Conservation (phyloP, 2,888 invertebrate species). For the Drosophila histrio region DNA sequence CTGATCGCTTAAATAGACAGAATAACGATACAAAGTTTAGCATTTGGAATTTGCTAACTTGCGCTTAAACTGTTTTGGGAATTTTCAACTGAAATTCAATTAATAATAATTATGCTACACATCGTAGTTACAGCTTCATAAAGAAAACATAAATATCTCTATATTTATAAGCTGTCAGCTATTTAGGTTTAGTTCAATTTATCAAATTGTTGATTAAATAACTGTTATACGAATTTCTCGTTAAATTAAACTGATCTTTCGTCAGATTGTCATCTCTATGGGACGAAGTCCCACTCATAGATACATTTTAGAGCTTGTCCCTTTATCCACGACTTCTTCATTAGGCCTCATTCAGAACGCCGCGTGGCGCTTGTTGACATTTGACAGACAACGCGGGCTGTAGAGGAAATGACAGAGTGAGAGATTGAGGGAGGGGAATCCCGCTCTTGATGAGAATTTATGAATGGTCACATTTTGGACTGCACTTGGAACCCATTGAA, state of each 20-base stretch:
- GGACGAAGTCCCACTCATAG: slow-evolving; percentile 17
- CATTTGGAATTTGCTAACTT: background rate
- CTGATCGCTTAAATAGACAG: background rate
- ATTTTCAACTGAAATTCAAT: background rate
- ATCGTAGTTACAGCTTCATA: background rate
- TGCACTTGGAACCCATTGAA: slow-evolving; percentile 34
- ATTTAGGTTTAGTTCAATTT: slow-evolving; percentile 23
- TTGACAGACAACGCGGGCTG: slow-evolving; percentile 57
- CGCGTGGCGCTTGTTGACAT: slow-evolving; percentile 78
- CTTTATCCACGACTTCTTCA: slow-evolving; percentile 59
- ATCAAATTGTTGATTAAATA: slow-evolving; percentile 22
- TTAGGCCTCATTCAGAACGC: slow-evolving; percentile 67
- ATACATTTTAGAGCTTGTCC: slow-evolving; percentile 37
- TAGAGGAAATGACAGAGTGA: background rate
- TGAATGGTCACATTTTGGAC: slow-evolving; percentile 51
- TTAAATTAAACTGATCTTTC: slow-evolving; percentile 25
- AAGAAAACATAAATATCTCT: slow-evolving; percentile 10
- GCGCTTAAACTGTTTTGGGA: background rate
- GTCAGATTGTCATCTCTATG: slow-evolving; percentile 47
- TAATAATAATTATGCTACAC: background rate
- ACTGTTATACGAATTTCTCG: slow-evolving; percentile 9
- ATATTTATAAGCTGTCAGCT: background rate
- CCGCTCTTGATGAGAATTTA: slow-evolving; percentile 69
- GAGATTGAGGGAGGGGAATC: background rate
- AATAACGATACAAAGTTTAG: background rate